Percentiles rank a stretch among this genome's conserved stretches.
phyloP scores from a whole-genome alignment of 1,140 invertebrate species.

The Grapholita molesta region DNA sequence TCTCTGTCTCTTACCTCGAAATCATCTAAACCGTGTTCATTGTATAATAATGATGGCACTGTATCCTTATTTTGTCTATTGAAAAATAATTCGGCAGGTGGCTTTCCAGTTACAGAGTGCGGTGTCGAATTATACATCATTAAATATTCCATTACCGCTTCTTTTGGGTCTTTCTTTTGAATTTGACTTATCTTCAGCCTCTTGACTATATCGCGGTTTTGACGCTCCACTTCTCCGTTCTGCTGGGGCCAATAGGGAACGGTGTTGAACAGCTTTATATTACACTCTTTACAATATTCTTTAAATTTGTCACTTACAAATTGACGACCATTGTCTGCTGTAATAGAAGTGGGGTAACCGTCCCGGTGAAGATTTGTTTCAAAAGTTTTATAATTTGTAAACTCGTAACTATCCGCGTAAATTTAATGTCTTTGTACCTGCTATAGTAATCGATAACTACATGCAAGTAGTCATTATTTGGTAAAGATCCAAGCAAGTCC shows the following conservation, averaged over 20 bases:
- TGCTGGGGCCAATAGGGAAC: slow-evolving; percentile 36
- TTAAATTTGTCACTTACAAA: slow-evolving; percentile 30
- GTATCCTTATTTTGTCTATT: slow-evolving; percentile 33
- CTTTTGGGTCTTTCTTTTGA: slow-evolving; percentile 24
- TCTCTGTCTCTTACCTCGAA: not conserved
- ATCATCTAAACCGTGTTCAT: not conserved
- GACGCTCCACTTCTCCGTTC: slow-evolving; percentile 45
- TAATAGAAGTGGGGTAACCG: slow-evolving; percentile 5
- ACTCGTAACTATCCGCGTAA: slow-evolving; percentile 16
- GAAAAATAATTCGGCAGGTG: slow-evolving; percentile 46
- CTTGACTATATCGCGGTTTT: slow-evolving; percentile 39
- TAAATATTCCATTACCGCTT: slow-evolving; percentile 29
- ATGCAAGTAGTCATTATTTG: slow-evolving; percentile 23
- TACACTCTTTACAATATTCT: slow-evolving; percentile 25
- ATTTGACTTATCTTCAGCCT: slow-evolving; percentile 25
- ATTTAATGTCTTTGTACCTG: slow-evolving; percentile 20
- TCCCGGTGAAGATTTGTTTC: slow-evolving; percentile 20
- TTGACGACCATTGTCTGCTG: slow-evolving; percentile 29
- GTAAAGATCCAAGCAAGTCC: slow-evolving; percentile 28
- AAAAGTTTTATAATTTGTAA: slow-evolving; percentile 21
- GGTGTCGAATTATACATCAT: slow-evolving; percentile 43
- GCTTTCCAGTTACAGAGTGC: slow-evolving; percentile 37
- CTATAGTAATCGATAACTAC: slow-evolving; percentile 21
- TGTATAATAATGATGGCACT: not conserved
- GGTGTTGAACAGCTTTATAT: slow-evolving; percentile 30